A percentile compares a stretch with the other conserved stretches of the same genome.
phyloP scores from a whole-genome alignment of 2,113 vertebrate genomes.

The Ptyas mucosa region DNA sequence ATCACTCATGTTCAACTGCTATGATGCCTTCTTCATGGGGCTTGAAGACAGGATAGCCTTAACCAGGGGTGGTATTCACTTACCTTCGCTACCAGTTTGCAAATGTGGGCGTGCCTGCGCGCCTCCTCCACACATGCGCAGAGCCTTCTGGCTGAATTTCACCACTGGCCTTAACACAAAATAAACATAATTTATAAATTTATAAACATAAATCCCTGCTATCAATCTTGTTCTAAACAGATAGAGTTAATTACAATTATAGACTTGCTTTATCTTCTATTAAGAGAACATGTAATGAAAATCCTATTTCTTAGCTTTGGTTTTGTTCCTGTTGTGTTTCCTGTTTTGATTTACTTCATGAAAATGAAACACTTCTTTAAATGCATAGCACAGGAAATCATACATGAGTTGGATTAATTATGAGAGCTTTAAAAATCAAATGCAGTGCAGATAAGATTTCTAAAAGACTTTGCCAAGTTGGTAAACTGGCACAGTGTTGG shows the following conservation, averaged over 20 bases:
- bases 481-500: background rate
- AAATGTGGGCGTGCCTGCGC: no score
- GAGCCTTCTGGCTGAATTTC: no score
- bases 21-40: background rate
- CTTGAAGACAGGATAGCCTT: background rate
- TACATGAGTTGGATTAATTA: background rate
- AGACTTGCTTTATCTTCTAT: background rate
- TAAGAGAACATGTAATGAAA: background rate
- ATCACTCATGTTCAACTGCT: background rate
- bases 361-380: background rate
- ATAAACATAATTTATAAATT: background rate
- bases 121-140: no score
- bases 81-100: no score
- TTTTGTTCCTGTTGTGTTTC: conserved; percentile 36
- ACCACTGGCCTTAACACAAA: background rate
- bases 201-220: background rate
- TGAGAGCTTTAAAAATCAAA: fast-evolving
- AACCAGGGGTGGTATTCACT: no score
- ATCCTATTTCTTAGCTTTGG: background rate
- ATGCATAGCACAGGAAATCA: background rate
- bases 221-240: background rate
- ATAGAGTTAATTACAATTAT: background rate
- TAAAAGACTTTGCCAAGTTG: background rate
- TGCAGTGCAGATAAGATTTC: background rate
- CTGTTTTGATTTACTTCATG: background rate